Evolutionary conservation across 2,888 invertebrate genomes (phyloP).

Genomic region (Caenorhabditis wallacei): DNA sequence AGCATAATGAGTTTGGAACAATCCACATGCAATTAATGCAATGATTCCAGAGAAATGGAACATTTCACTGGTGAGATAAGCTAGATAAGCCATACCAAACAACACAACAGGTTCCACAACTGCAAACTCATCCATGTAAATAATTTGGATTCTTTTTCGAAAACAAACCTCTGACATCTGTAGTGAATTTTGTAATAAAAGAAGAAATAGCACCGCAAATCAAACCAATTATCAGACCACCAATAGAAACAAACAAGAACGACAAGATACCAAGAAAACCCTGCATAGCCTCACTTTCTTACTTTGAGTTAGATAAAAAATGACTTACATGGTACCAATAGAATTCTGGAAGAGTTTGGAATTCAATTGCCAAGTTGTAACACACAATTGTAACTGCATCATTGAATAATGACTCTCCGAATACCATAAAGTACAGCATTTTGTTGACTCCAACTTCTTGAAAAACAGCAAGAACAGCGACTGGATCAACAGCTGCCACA

Average conservation of each 20-base stretch:
- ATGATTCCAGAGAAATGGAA: conserved; percentile 86
- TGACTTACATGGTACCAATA: conserved; percentile 76
- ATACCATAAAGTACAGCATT: conserved; percentile 86
- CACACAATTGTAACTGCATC: conserved; percentile 86
- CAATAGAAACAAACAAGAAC: conserved; percentile 85
- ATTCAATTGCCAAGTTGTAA: conserved; percentile 85
- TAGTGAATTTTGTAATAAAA: conserved; percentile 84
- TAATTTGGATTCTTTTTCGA: not conserved
- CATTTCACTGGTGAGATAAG: conserved; percentile 86
- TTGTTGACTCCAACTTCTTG: conserved; percentile 86
- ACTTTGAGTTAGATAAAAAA: not conserved
- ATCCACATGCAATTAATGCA: conserved; percentile 86
- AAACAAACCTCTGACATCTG: conserved; percentile 78
- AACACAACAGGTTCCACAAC: conserved; percentile 86
- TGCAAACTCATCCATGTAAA: conserved; percentile 77
- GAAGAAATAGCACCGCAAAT: conserved; percentile 85
- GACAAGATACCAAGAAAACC: conserved; percentile 84
- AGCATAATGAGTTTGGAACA: conserved; percentile 86
- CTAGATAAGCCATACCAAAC: conserved; percentile 85
- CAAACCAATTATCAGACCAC: conserved; percentile 85
- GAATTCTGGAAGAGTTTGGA: conserved; percentile 81
- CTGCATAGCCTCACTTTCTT: not conserved
- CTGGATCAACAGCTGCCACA: conserved; percentile 86
- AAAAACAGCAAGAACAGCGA: conserved; percentile 84
- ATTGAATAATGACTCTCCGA: conserved; percentile 86